Evolutionary conservation across 2,888 invertebrate species (phyloP).

Genomic region (Atherix ibis): DNA sequence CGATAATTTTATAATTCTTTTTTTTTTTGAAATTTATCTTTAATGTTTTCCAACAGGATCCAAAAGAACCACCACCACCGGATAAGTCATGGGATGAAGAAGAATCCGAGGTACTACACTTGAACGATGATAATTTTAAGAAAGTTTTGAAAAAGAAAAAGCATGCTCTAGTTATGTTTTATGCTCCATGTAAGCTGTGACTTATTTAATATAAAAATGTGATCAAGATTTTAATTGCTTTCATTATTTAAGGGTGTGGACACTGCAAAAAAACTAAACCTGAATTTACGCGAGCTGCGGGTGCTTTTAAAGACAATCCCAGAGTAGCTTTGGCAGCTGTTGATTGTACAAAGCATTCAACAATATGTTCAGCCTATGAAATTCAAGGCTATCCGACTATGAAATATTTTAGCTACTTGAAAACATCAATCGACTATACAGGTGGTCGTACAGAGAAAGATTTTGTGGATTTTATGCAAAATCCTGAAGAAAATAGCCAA

Average conservation of each 20-base stretch:
- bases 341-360: slow-evolving; percentile 53
- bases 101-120: slow-evolving; percentile 58
- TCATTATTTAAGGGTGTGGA: slow-evolving; percentile 57
- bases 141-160: slow-evolving; percentile 66
- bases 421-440: slow-evolving; percentile 47
- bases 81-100: slow-evolving; percentile 69
- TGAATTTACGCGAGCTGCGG: slow-evolving; percentile 55
- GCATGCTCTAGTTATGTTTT: slow-evolving; percentile 79
- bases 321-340: slow-evolving; percentile 68
- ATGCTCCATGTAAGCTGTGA: slow-evolving; percentile 68
- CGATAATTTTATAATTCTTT: neutral
- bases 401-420: slow-evolving; percentile 70
- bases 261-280: slow-evolving; percentile 82
- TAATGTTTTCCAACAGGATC: slow-evolving; percentile 34
- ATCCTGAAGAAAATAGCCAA: neutral
- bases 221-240: neutral
- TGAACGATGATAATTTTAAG: slow-evolving; percentile 56
- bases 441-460: slow-evolving; percentile 54
- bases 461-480: slow-evolving; percentile 22
- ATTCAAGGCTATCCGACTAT: slow-evolving; percentile 76
- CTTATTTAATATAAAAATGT: neutral
- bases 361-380: slow-evolving; percentile 51
- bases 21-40: slow-evolving; percentile 2
- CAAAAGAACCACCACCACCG: slow-evolving; percentile 67
- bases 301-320: slow-evolving; percentile 57